phyloP scores from a whole-genome alignment of 1,140 invertebrate genomes.

The Caenorhabditis latens region DNA sequence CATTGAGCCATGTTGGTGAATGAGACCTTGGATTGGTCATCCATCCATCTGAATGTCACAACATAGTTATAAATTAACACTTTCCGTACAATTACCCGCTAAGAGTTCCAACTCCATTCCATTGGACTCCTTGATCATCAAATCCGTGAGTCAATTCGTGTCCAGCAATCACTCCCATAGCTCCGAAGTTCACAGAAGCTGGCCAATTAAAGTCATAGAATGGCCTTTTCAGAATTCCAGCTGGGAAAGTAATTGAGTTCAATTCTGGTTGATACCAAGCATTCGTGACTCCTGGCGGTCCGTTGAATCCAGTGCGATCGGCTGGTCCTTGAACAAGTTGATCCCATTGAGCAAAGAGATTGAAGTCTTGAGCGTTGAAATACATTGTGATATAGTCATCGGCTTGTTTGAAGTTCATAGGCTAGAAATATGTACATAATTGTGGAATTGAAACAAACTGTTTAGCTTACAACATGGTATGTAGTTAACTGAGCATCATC shows the following conservation, averaged over 20 bases:
- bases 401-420: constrained; percentile 52
- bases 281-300: constrained; percentile 80
- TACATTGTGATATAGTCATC: constrained; percentile 64
- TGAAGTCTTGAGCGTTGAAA: constrained; percentile 61
- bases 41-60: constrained; percentile 85
- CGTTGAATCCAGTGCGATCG: constrained; percentile 80
- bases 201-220: constrained; percentile 81
- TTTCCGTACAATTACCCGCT: constrained; percentile 71
- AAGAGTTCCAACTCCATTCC: constrained; percentile 89
- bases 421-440: constrained; percentile 5
- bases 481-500: constrained; percentile 69
- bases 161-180: constrained; percentile 81
- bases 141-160: constrained; percentile 81
- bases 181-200: constrained; percentile 81
- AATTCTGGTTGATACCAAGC: constrained; percentile 82
- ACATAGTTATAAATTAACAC: too few relatives aligned
- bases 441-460: neutral
- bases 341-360: constrained; percentile 55
- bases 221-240: constrained; percentile 79
- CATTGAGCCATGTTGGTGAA: constrained; percentile 85
- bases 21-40: constrained; percentile 8
- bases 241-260: constrained; percentile 73
- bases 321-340: constrained; percentile 64
- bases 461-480: constrained; percentile 65
- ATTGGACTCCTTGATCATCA: constrained; percentile 82